Conservation (phyloP, 2,888 invertebrate genomes). For the Caenorhabditis becei region DNA sequence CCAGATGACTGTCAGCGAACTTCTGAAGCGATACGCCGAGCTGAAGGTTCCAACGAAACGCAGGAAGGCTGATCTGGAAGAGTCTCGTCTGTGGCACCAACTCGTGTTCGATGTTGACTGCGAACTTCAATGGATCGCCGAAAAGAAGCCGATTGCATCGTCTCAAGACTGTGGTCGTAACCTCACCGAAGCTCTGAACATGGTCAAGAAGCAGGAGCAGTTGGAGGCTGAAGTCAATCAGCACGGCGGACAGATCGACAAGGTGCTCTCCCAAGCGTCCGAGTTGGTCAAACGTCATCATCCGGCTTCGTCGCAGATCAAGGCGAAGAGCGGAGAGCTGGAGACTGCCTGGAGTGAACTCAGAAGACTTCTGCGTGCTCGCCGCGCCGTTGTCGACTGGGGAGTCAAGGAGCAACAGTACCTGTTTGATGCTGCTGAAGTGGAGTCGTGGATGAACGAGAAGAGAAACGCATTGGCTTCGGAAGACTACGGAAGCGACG, state of each 20-base stretch:
- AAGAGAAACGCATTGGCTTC: constrained; percentile 89
- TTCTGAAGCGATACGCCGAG: constrained; percentile 58
- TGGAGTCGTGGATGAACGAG: constrained; percentile 92
- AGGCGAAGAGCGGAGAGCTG: constrained; percentile 86
- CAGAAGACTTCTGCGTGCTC: constrained; percentile 65
- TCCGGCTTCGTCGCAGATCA: constrained; percentile 89
- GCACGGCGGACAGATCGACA: constrained; percentile 90
- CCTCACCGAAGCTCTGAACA: constrained; percentile 92
- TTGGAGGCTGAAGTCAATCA: constrained; percentile 92
- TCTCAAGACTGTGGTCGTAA: constrained; percentile 88
- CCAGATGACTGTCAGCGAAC: constrained; percentile 61
- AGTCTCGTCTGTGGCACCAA: constrained; percentile 92
- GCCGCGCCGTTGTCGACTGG: constrained; percentile 85
- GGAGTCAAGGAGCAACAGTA: constrained; percentile 91
- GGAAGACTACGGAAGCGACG: constrained; percentile 90
- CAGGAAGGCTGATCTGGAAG: constrained; percentile 89
- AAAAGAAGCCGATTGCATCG: constrained; percentile 88
- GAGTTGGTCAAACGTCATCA: constrained; percentile 88
- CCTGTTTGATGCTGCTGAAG: constrained; percentile 79
- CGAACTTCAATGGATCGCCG: constrained; percentile 95
- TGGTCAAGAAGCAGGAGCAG: constrained; percentile 93
- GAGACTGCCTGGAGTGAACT: constrained; percentile 82
- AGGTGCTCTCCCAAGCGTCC: constrained; percentile 89
- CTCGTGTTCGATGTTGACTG: constrained; percentile 94
- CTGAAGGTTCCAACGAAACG: constrained; percentile 87